These are phyloP conservation scores for Notoglanidium macrostoma DNA, from an alignment of 2,797 vertebrate species.

Conservation along the genomic window DNA sequence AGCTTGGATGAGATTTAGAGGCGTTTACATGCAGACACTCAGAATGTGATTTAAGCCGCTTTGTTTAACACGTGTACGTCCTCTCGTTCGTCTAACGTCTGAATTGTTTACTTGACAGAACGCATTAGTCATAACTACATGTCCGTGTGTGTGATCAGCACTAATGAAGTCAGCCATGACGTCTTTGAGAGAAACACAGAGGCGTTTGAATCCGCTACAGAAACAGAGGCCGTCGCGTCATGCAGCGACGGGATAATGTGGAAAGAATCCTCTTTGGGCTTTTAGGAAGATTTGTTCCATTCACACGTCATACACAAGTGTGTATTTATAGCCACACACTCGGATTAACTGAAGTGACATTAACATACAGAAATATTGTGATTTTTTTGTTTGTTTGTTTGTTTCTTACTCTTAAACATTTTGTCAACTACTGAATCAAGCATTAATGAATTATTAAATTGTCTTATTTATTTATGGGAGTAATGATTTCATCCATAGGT, in stretches of 20 bases:
- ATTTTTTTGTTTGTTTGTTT: neutral
- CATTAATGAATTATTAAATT: neutral
- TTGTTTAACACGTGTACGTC: too few relatives aligned
- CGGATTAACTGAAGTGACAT: too few relatives aligned
- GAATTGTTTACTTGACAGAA: neutral
- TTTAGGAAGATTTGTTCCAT: neutral
- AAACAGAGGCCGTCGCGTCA: neutral
- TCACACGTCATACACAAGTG: neutral
- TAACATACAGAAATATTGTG: neutral
- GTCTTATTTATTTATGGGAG: neutral
- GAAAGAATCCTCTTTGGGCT: neutral
- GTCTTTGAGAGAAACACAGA: slow-evolving; percentile 16
- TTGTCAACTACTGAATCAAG: neutral
- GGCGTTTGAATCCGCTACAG: neutral
- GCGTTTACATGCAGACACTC: neutral
- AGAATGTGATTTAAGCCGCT: neutral
- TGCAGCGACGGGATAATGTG: neutral
- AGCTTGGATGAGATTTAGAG: neutral
- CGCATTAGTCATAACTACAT: neutral
- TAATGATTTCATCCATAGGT: neutral
- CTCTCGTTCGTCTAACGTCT: neutral
- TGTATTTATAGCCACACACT: neutral
- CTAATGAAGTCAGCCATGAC: slow-evolving; percentile 16
- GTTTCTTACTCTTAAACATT: neutral
- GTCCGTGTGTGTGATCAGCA: neutral